Evolutionary conservation across 2,797 vertebrate genomes (phyloP), one percentile per base, ranked within the genome.

Genomic region (Gastrophryne carolinensis): DNA sequence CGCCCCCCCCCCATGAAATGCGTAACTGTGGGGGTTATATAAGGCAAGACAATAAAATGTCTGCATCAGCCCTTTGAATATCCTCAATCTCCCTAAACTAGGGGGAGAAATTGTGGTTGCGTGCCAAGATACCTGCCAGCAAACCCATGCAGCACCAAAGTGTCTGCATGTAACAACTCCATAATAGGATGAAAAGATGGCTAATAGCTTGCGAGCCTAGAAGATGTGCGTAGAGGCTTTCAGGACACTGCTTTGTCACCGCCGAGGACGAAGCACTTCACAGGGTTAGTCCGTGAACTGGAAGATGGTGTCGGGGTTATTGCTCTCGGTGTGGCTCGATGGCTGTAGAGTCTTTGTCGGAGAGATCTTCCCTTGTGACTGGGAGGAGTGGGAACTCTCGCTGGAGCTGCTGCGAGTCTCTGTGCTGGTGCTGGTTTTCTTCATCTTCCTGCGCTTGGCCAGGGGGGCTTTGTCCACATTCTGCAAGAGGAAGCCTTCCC

Each of bases 351-450:
- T 86, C 87, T 89, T 88, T 26, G 92, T 90, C 0, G 92, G 85
- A 1, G 90, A 93, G 29, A 84, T 91, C 87, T 98, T 98, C 79
- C 95, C 96, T 53, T 95, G 95, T 5, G 96, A 98, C 69, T 94
- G 96, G 63, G 96, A 98, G 26, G 96, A 93, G 0, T 97, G 98
- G 1, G 97, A 98, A 69, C 94, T 96, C 30, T 95, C 96, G 83
- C 97, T 98, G 88, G 98, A 97, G 29, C 97, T 95, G 77, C 97
- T 99, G 79, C 98, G 98, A 90, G 97, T 99, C 85, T 96, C 96
- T 0, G 97, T 99, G 83, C 98, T 97, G 0, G 98, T 99, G 83
- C 98, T 98, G 60, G 96, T 99, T 86, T 98, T 98, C 79, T 99
- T 99, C 98, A 99, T 98, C 85, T 98, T 98, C 85, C 98, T 92